These are phyloP conservation scores for Lasioglossum villosulum DNA, from an alignment of 2,888 invertebrate species.

Conservation along the genomic window DNA sequence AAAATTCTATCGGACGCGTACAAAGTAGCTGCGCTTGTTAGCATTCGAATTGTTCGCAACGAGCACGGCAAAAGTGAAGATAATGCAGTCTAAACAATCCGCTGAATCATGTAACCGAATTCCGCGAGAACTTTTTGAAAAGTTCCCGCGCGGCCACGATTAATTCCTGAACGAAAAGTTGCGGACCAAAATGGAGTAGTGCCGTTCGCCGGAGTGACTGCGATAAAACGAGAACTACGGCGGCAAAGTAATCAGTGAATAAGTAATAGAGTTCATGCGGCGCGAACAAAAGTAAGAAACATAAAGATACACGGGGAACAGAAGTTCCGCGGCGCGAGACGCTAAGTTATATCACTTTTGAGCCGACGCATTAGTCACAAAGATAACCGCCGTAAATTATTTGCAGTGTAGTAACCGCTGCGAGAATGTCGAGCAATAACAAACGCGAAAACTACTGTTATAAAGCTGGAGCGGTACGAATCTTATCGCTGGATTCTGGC, in stretches of 20 bases:
- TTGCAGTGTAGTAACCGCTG: no score
- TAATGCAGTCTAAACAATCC: not conserved
- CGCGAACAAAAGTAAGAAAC: conserved; percentile 33
- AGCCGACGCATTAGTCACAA: conserved; percentile 17
- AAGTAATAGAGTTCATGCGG: conserved; percentile 26
- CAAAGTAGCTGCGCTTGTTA: not conserved
- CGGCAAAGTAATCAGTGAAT: conserved; percentile 28
- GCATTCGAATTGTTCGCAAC: not conserved
- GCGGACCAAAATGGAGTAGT: not conserved
- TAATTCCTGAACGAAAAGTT: conserved; percentile 23
- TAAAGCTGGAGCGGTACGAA: not conserved
- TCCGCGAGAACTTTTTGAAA: not conserved
- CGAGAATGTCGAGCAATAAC: conserved; percentile 12
- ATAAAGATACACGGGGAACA: conserved; percentile 23
- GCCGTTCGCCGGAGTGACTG: not conserved
- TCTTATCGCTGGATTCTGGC: not conserved
- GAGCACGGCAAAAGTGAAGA: not conserved
- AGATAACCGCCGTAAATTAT: conserved; percentile 29
- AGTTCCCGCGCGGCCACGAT: not conserved
- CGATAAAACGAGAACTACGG: conserved; percentile 11
- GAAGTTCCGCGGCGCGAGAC: not conserved
- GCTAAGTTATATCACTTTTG: conserved; percentile 15
- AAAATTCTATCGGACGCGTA: no score
- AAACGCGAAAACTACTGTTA: conserved; percentile 11
- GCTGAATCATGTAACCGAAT: not conserved